A percentile compares a stretch with the other conserved stretches of the same genome.
phyloP scores from a whole-genome alignment of 2,113 vertebrate species.

The Gracilinanus agilis region DNA sequence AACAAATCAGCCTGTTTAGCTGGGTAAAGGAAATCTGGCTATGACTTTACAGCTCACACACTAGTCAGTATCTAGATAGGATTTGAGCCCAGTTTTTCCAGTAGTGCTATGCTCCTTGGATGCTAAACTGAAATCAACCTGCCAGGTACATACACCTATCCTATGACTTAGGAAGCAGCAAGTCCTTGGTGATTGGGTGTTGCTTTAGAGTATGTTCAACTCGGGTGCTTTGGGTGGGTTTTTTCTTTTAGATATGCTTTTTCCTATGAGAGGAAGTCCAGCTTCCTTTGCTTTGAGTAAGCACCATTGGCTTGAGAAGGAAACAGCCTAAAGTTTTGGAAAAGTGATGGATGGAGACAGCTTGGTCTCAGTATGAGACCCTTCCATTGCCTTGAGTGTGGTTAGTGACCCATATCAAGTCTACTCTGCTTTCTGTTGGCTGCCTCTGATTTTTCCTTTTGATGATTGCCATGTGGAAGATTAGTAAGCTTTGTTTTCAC shows the following conservation, averaged over 20 bases:
- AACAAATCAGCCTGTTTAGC: neutral
- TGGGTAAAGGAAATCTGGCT: neutral
- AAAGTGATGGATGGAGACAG: neutral
- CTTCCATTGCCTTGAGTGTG: neutral
- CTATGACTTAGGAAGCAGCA: neutral
- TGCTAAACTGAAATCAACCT: neutral
- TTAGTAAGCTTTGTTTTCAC: neutral
- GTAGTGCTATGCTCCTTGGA: neutral
- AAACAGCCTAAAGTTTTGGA: neutral
- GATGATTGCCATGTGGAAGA: neutral
- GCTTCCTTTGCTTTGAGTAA: neutral
- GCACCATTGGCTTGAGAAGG: neutral
- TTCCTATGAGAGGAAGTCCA: neutral
- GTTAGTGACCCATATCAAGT: neutral
- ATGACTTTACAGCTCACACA: too few species aligned
- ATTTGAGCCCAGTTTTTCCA: too few species aligned
- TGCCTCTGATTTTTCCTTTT: neutral
- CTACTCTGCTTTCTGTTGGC: neutral
- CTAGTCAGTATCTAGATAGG: neutral
- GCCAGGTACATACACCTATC: neutral
- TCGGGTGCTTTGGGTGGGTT: neutral
- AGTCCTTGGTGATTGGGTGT: neutral
- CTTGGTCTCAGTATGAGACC: neutral
- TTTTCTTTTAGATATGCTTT: neutral
- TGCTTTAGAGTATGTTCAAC: neutral